phyloP scores from a whole-genome alignment of 2,797 vertebrate species.

The Salmo trutta region DNA sequence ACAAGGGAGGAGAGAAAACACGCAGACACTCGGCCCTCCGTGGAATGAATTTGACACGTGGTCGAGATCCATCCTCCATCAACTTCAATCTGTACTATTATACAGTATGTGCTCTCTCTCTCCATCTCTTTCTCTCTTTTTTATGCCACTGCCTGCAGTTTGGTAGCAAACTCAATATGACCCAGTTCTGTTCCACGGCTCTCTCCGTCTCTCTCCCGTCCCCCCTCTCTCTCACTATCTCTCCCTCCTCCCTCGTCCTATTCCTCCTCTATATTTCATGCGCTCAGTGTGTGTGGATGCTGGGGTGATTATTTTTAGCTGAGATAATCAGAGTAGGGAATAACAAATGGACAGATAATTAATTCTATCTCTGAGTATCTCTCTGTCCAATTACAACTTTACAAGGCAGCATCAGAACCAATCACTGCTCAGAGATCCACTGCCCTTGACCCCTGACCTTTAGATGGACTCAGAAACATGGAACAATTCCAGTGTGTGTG shows the following conservation, averaged over 20 bases:
- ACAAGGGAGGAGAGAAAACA: too few species aligned
- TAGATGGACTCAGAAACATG: constrained; percentile 13
- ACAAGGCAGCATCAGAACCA: background rate
- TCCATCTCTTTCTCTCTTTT: background rate
- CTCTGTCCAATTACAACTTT: background rate
- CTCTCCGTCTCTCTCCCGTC: background rate
- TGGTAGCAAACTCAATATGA: background rate
- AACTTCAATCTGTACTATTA: background rate
- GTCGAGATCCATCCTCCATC: background rate
- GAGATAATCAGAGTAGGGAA: constrained; percentile 28
- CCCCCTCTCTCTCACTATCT: constrained; percentile 9
- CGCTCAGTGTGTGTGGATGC: constrained; percentile 52
- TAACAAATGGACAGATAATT: background rate
- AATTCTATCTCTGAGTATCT: background rate
- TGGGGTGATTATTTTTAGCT: constrained; percentile 71
- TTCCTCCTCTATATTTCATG: constrained; percentile 72
- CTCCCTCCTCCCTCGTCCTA: background rate
- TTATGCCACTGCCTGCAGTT: background rate
- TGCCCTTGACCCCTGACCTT: too few species aligned
- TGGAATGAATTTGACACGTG: too few species aligned
- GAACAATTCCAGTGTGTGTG: constrained; percentile 20
- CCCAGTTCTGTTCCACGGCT: background rate
- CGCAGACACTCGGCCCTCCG: too few species aligned
- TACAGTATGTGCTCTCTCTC: background rate
- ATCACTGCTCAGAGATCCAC: background rate